Conservation (phyloP, 2,113 vertebrate species). For the Phrynosoma blainvillii region DNA sequence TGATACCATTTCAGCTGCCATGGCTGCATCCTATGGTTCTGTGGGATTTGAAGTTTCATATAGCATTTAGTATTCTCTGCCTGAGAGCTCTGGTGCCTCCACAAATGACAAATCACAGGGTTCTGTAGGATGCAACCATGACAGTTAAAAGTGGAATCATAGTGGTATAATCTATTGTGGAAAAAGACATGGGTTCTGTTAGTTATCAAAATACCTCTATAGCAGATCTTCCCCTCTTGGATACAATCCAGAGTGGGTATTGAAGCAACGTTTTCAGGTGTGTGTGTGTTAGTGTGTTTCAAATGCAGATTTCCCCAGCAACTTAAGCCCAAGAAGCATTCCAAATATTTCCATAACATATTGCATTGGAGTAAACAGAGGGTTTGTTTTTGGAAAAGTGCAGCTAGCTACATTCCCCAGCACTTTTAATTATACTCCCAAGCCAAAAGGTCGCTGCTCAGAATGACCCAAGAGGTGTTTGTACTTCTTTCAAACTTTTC, state of each 20-base stretch:
- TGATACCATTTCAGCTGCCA: too few species aligned
- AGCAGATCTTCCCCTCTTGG: not conserved
- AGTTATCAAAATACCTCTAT: not conserved
- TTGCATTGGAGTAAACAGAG: not conserved
- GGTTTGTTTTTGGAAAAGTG: not conserved
- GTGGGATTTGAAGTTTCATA: too few species aligned
- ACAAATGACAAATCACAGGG: too few species aligned
- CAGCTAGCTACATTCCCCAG: not conserved
- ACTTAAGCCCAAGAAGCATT: not conserved
- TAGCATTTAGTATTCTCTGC: too few species aligned
- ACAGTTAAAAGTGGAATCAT: too few species aligned
- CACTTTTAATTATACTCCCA: constrained; percentile 9
- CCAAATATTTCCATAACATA: not conserved
- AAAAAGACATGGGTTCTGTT: not conserved
- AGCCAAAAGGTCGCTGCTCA: not conserved
- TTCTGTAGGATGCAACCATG: not conserved
- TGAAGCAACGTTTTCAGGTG: not conserved
- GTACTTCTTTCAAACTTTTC: constrained; percentile 5
- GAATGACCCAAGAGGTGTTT: constrained; percentile 30
- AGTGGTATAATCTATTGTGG: too few species aligned
- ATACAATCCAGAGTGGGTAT: not conserved
- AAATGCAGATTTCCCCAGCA: not conserved
- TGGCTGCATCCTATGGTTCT: too few species aligned
- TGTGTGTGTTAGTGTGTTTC: too few species aligned
- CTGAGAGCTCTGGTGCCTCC: too few species aligned